phyloP scores from a whole-genome alignment of 2,888 invertebrate species.

The Drosophila testacea region DNA sequence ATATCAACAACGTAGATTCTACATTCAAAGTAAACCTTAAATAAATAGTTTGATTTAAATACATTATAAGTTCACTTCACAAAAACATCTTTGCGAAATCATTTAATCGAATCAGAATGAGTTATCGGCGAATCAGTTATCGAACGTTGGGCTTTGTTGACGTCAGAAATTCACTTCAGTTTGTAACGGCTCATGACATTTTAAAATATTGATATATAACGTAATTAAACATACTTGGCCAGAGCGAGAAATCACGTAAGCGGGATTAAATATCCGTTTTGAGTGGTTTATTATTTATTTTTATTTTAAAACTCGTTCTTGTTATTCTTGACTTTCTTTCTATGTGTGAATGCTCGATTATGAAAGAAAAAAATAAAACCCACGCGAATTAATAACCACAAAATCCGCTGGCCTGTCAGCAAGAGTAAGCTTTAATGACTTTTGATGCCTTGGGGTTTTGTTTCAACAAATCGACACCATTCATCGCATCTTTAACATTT shows the following conservation, averaged over 20 bases:
- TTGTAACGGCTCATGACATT: conserved; percentile 26
- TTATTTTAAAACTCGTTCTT: conserved; percentile 55
- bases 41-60: too few relatives aligned
- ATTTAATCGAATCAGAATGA: conserved; percentile 8
- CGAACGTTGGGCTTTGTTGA: conserved; percentile 12
- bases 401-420: conserved; percentile 37
- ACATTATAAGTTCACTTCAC: not conserved
- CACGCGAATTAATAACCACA: conserved; percentile 57
- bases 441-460: conserved; percentile 51
- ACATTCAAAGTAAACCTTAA: not conserved
- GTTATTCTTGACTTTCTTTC: conserved; percentile 71
- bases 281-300: conserved; percentile 4
- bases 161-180: conserved; percentile 13
- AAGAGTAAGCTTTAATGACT: conserved; percentile 54
- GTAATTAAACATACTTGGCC: not conserved
- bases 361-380: conserved; percentile 42
- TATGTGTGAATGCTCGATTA: conserved; percentile 63
- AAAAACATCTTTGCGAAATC: not conserved
- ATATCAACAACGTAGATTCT: not conserved
- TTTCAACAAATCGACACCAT: conserved; percentile 49
- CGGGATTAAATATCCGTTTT: conserved; percentile 15
- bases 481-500: conserved; percentile 23
- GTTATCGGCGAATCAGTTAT: conserved; percentile 3
- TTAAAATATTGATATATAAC: conserved; percentile 9
- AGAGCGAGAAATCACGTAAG: conserved; percentile 17